phyloP scores from a whole-genome alignment of 2,797 vertebrate genomes.

The Scleropages formosus region DNA sequence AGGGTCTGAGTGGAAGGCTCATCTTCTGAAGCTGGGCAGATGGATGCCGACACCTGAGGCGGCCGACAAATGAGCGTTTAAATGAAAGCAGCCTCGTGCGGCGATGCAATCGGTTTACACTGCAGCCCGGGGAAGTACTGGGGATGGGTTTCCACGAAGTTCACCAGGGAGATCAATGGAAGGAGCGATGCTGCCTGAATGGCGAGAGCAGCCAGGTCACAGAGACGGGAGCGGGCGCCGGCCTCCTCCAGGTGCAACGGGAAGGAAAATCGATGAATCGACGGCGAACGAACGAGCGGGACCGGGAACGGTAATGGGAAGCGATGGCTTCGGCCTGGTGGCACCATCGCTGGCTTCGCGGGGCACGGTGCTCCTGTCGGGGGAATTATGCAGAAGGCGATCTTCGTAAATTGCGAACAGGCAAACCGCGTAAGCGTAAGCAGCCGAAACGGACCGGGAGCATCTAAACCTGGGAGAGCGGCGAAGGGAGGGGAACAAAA shows the following conservation, averaged over 20 bases:
- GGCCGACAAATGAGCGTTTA: conserved; percentile 16
- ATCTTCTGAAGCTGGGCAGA: neutral
- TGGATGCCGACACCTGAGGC: conserved; percentile 7
- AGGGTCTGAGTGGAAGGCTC: neutral
- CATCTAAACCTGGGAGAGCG: neutral
- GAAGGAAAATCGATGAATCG: conserved; percentile 49
- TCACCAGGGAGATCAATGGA: conserved; percentile 53
- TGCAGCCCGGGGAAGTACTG: conserved; percentile 36
- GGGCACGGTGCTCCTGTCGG: conserved; percentile 50
- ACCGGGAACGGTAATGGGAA: conserved; percentile 49
- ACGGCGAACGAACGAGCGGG: conserved; percentile 41
- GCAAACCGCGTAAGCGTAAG: neutral
- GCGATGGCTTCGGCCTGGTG: conserved; percentile 34
- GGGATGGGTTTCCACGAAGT: conserved; percentile 61
- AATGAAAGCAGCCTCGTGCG: conserved; percentile 34
- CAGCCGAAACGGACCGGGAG: conserved; percentile 30
- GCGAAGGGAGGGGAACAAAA: conserved; percentile 19
- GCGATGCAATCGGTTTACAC: conserved; percentile 45
- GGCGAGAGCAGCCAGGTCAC: conserved; percentile 44
- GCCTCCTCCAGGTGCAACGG: neutral
- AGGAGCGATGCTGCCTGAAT: conserved; percentile 41
- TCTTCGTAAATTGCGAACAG: conserved; percentile 44
- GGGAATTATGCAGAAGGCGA: conserved; percentile 58
- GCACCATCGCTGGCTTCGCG: conserved; percentile 57
- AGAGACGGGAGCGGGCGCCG: conserved; percentile 17